Percentiles rank a stretch among this genome's conserved stretches.
Evolutionary conservation across 1,140 invertebrate species (phyloP).

Genomic region (Megathymus violae): DNA sequence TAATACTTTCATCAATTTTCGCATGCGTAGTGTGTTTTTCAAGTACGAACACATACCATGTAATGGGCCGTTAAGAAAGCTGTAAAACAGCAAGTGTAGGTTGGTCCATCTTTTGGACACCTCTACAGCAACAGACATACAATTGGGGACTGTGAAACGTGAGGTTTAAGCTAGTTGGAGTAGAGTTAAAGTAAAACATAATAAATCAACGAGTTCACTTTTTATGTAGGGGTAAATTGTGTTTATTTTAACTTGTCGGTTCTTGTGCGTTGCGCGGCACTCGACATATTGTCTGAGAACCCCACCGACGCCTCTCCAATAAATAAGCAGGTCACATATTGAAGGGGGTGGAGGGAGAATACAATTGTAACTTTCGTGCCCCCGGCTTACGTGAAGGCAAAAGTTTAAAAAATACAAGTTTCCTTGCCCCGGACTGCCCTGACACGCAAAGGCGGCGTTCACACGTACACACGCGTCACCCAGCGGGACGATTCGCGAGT

Average conservation of each 20-base stretch:
- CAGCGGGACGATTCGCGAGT: slow-evolving; percentile 46
- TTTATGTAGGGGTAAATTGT: slow-evolving; percentile 61
- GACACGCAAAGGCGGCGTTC: slow-evolving; percentile 61
- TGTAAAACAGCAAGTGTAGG: no score
- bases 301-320: slow-evolving; percentile 78
- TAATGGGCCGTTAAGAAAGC: no score
- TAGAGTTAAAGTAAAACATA: slow-evolving; percentile 32
- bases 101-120: no score
- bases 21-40: no score
- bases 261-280: slow-evolving; percentile 60
- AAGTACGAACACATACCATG: no score
- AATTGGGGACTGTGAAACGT: not conserved
- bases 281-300: slow-evolving; percentile 82
- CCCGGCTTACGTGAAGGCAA: slow-evolving; percentile 71
- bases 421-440: slow-evolving; percentile 51
- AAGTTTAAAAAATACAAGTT: slow-evolving; percentile 84
- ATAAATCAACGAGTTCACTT: slow-evolving; percentile 68
- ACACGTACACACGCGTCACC: slow-evolving; percentile 55
- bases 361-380: slow-evolving; percentile 82
- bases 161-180: slow-evolving; percentile 23
- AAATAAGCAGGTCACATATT: slow-evolving; percentile 84
- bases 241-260: slow-evolving; percentile 70
- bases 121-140: no score
- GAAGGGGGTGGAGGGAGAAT: slow-evolving; percentile 78
- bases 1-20: no score